phyloP scores from a whole-genome alignment of 2,797 vertebrate species.

The Tachyglossus aculeatus region DNA sequence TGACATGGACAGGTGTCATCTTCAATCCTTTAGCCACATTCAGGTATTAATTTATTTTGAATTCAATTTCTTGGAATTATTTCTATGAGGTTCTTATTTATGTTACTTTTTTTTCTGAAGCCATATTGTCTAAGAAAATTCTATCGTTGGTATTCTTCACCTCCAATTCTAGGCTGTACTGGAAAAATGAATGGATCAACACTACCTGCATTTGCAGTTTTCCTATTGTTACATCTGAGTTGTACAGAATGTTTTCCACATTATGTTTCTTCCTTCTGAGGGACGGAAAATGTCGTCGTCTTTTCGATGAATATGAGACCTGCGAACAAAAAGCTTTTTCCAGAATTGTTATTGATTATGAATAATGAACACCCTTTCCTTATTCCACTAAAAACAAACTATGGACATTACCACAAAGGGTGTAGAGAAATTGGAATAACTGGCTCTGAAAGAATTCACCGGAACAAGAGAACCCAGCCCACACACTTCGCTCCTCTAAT shows the following conservation, averaged over 20 bases:
- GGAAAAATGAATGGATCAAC: too few species aligned
- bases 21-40: background rate
- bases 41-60: too few species aligned
- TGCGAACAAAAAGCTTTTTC: slow-evolving; percentile 11
- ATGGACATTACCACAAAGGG: background rate
- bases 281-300: slow-evolving; percentile 24
- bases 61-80: too few species aligned
- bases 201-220: slow-evolving; percentile 60
- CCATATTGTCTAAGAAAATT: too few species aligned
- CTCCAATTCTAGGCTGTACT: too few species aligned
- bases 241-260: slow-evolving; percentile 11
- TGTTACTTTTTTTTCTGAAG: too few species aligned
- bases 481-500: too few species aligned
- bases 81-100: too few species aligned
- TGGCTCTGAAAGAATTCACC: slow-evolving; percentile 27
- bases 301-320: slow-evolving; percentile 41
- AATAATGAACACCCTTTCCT: too few species aligned
- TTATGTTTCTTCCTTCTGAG: slow-evolving; percentile 58
- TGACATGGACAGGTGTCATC: background rate
- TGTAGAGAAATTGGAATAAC: slow-evolving; percentile 40
- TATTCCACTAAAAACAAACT: too few species aligned
- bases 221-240: slow-evolving; percentile 43
- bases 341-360: slow-evolving; percentile 20
- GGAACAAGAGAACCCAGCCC: slow-evolving; percentile 38
- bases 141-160: too few species aligned